Conservation (phyloP, 1,140 invertebrate species). For the Lasaia peninsularis region DNA sequence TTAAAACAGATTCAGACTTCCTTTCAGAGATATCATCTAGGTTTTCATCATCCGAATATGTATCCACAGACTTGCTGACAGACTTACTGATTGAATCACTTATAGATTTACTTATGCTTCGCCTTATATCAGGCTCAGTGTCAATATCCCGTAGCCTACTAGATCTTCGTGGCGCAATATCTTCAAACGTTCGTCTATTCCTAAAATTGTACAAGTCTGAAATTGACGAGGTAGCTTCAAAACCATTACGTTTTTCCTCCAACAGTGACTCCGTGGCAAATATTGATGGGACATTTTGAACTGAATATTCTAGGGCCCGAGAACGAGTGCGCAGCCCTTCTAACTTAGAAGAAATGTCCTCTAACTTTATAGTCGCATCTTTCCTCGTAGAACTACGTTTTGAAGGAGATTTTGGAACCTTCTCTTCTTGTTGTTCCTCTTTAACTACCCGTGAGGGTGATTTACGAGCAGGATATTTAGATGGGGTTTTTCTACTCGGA, state of each 20-base stretch:
- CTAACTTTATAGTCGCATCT: slow-evolving; percentile 37
- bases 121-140: slow-evolving; percentile 46
- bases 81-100: slow-evolving; percentile 52
- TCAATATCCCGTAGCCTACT: slow-evolving; percentile 49
- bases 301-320: slow-evolving; percentile 53
- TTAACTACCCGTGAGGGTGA: slow-evolving; percentile 56
- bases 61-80: slow-evolving; percentile 51
- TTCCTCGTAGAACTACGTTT: slow-evolving; percentile 49
- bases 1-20: slow-evolving; percentile 47
- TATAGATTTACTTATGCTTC: slow-evolving; percentile 54
- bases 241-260: slow-evolving; percentile 49
- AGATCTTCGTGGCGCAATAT: slow-evolving; percentile 42
- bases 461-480: slow-evolving; percentile 51
- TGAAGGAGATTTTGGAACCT: slow-evolving; percentile 45
- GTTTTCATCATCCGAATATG: slow-evolving; percentile 59
- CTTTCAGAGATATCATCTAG: slow-evolving; percentile 38
- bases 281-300: slow-evolving; percentile 42
- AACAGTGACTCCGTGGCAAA: slow-evolving; percentile 28
- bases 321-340: slow-evolving; percentile 46
- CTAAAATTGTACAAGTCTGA: slow-evolving; percentile 45
- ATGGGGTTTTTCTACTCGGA: slow-evolving; percentile 40
- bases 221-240: slow-evolving; percentile 32
- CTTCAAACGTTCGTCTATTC: slow-evolving; percentile 43
- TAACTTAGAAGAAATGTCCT: slow-evolving; percentile 41
- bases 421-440: slow-evolving; percentile 32